phyloP scores from a whole-genome alignment of 92 coral and sea anemone species.

The Nematostella vectensis region DNA sequence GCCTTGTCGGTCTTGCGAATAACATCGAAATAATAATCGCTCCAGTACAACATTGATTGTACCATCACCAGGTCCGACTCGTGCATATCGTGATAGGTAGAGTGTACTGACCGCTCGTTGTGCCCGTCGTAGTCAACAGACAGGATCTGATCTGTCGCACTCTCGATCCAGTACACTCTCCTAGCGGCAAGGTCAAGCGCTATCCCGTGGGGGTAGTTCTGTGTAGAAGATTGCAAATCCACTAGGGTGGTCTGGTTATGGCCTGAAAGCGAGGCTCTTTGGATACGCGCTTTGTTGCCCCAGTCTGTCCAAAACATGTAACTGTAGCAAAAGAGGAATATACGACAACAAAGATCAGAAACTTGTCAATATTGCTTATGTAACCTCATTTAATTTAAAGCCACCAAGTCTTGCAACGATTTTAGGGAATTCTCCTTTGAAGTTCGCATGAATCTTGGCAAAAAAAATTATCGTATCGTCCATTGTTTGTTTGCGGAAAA shows the following conservation, averaged over 20 bases:
- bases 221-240: constrained; percentile 2
- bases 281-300: constrained; percentile 45
- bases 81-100: background rate
- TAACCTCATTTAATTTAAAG: too few species aligned
- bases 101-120: constrained; percentile 3
- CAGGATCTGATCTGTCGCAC: constrained; percentile 25
- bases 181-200: constrained; percentile 41
- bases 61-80: constrained; percentile 33
- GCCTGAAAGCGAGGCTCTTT: constrained; percentile 60
- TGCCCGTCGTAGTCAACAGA: constrained; percentile 46
- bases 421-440: too few species aligned
- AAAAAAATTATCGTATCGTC: too few species aligned
- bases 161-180: constrained; percentile 62
- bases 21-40: constrained; percentile 16
- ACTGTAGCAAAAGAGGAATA: constrained; percentile 17
- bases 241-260: constrained; percentile 43
- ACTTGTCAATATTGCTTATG: too few species aligned
- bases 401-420: too few species aligned
- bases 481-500: too few species aligned
- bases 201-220: constrained; percentile 46
- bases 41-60: constrained; percentile 23
- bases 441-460: too few species aligned
- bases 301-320: constrained; percentile 75
- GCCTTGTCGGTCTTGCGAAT: constrained; percentile 17
- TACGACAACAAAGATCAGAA: too few species aligned